These are phyloP conservation scores for Eumacrocentrus americanus DNA, from an alignment of 2,888 invertebrate genomes.

Conservation along the genomic window DNA sequence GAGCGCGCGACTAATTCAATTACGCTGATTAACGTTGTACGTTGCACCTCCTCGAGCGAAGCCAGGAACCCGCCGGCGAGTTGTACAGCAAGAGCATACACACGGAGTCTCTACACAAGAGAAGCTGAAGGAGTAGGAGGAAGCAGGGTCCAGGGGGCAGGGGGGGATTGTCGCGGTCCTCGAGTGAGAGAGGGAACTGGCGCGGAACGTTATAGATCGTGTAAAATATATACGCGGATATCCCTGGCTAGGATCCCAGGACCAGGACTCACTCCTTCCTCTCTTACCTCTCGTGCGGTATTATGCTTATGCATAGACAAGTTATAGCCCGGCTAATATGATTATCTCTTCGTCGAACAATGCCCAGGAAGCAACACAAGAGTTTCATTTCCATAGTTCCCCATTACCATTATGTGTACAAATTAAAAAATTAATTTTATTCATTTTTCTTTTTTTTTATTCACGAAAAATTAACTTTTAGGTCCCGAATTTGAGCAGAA, in stretches of 20 bases:
- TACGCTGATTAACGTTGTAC: constrained; percentile 61
- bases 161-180: constrained; percentile 13
- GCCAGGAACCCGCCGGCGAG: constrained; percentile 19
- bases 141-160: constrained; percentile 7
- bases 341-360: constrained; percentile 57
- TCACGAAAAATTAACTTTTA: not conserved
- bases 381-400: not conserved
- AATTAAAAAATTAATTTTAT: no score
- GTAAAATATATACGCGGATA: constrained; percentile 30
- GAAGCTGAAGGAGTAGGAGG: not conserved
- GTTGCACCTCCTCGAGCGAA: constrained; percentile 47
- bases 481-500: not conserved
- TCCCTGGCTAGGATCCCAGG: constrained; percentile 55
- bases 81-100: constrained; percentile 7
- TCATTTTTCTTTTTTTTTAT: not conserved
- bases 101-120: constrained; percentile 10
- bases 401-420: no score
- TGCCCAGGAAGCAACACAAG: not conserved
- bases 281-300: constrained; percentile 43
- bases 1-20: constrained; percentile 60
- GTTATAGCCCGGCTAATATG: constrained; percentile 59
- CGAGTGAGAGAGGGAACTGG: constrained; percentile 18
- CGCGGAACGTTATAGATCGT: constrained; percentile 17
- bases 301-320: constrained; percentile 61
- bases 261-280: constrained; percentile 24